Base-by-base conservation (phyloP, 2,888 invertebrate species). In the Lithosia quadra region DNA sequence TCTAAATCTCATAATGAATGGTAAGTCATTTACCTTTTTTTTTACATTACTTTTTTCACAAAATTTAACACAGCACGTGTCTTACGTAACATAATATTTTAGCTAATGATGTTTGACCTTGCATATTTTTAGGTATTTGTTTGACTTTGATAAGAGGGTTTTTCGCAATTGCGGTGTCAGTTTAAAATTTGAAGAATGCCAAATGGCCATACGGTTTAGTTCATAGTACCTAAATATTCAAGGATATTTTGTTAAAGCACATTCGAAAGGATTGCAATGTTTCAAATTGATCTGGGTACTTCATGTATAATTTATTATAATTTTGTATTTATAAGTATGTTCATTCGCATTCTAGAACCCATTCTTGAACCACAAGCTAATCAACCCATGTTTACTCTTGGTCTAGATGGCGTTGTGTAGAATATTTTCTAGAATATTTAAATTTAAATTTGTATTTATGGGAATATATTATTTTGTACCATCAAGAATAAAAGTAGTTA, bases 91-190 rank as follows among this genome's bases (percentile, higher is more conserved):
- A 15, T 18, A 15, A 36, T 36, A 39, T 49, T 18, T 49, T 49
- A 49, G 49, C n/a, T 49, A n/a, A 49, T 49, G 49, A 49, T 49
- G n/a, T 49, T 49, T 49, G 49, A 49, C 49, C 49, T 49, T 49
- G n/a, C 18, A 8, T n/a, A n/a, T 49, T 49, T 49, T 49, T 49
- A 43, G 43, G 18, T 43, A 18, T 49, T n/a, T 49, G 49, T 49
- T 49, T 49, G n/a, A n/a, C n/a, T 49, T n/a, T 49, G 49, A 49
- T 49, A 49, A n/a, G 49, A 49, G n/a, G 49, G 49, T 49, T 49
- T 43, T 43, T 49, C 18, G 2, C 49, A 49, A 49, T 49, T n/a
- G 49, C n/a, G n/a, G 49, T 49, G 49, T 49, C 18, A 49, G n/a
- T 49, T 18, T 8, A 49, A 49, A 49, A 49, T 8, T 49, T n/a